Evolutionary conservation across 2,797 vertebrate species (phyloP), one percentile per base, ranked within the genome.

Genomic region (Synaphobranchus kaupii): DNA sequence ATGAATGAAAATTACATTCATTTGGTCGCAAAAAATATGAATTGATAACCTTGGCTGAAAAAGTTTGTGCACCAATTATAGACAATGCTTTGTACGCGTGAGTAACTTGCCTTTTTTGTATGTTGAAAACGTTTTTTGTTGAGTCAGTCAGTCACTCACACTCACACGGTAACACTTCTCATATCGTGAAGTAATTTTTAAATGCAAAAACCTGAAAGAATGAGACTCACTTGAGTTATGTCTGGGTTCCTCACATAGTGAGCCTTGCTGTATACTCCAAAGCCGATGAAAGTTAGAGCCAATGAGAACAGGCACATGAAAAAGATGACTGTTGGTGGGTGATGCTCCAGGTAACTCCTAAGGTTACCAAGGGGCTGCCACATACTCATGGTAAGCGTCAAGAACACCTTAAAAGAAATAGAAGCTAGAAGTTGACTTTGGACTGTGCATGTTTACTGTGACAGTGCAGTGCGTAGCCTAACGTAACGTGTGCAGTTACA

Each of bases 171-270:
- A 81, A n/a, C 76, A 15, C 12, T 13, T 56, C 1, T n/a, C 15
- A 10, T 7, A 76, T 15, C 60, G 9, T 60, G 58, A 17, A 60
- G 13, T 60, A 15, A 60, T 60, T 13, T 15, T 15, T 60, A 2
- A 4, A 22, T 28, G 48, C 25, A 54, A 4, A 0, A 22, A 6
- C 13, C 9, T 20, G 31, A 15, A 31, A 60, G 25, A 22, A 47
- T 47, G 22, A 25, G 13, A 52, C 87, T 92, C 89, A 96, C 96
- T 91, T 93, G 90, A 73, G 48, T 15, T 31, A 87, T 90, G 87
- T 97, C 96, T 12, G 95, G 96, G 90, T 97, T 95, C 63, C 93
- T 93, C 25, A 96, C 91, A 13, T 86, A 91, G 86, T 95, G 94
- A 87, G 89, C 93, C 87, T 90, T 89, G 89, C 84, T 94, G 86